These are phyloP conservation scores for Eulemur albifrons DNA, from an alignment of 2,797 vertebrate species.

Conservation along the genomic window DNA sequence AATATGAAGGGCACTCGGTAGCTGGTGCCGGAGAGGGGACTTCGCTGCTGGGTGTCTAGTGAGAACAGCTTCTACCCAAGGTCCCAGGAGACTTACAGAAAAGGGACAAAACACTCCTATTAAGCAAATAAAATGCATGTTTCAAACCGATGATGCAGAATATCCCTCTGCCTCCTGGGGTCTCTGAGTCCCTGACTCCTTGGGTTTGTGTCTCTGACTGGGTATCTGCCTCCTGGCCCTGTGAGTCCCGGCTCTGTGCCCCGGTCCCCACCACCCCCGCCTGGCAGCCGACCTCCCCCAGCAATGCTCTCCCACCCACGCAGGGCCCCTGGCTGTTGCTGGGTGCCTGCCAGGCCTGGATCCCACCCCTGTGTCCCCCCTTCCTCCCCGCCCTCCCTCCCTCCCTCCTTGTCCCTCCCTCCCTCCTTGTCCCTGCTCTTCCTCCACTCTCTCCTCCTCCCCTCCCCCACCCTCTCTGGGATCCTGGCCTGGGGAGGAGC, in stretches of 20 bases:
- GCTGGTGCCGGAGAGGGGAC: slow-evolving; percentile 64
- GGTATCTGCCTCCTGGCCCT: slow-evolving; percentile 48
- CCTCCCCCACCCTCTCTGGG: not conserved
- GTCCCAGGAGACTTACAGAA: slow-evolving; percentile 28
- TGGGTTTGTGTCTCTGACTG: not conserved
- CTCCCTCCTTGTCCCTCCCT: not conserved
- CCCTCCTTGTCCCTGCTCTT: not conserved
- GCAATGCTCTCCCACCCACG: not conserved
- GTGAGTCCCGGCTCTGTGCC: not conserved
- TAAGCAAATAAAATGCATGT: not conserved
- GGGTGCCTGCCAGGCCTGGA: not conserved
- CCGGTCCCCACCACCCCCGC: not conserved
- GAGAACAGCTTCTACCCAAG: slow-evolving; percentile 73
- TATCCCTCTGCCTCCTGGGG: not conserved
- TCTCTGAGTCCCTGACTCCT: not conserved
- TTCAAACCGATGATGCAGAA: not conserved
- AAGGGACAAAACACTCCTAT: not conserved
- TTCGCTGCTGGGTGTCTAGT: slow-evolving; percentile 45
- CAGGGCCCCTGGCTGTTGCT: not conserved
- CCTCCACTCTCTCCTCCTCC: no score
- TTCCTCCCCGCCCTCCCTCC: no score
- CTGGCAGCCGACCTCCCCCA: not conserved
- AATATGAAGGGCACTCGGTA: slow-evolving; percentile 62
- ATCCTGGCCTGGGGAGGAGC: not conserved
- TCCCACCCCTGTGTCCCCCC: not conserved